Base-by-base conservation (phyloP, 2,888 invertebrate species). In the Eucera pruinosa region DNA sequence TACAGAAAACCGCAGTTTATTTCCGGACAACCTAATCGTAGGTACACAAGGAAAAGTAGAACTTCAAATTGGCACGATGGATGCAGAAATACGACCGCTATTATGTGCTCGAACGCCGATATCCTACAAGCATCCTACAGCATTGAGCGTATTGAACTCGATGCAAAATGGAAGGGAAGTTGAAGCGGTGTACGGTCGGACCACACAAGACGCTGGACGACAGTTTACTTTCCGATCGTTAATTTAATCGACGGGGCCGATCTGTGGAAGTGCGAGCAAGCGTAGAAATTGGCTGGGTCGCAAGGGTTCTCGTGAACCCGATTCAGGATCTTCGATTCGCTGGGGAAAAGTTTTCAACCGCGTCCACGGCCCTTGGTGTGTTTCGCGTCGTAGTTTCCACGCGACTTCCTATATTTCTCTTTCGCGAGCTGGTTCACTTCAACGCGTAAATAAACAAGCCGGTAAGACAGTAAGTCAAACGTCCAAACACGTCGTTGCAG, bases 401-500 rank as follows among this genome's bases (percentile, higher is more conserved):
- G 61, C 45, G 68, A 45, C 47, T 65, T 33, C 54, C 61, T 64
- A 66, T 78, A 74, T 82, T 78, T 80, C 78, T 69, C 71, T 67
- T 67, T 50, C 20, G 47, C 55, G 55, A 36, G 68, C 58, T 61
- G 71, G 66, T 75, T 64, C 69, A 58, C 66, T 67, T 61, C 57
- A 47, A 33, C 65, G 54, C 73, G 77, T 71, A 79, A 83, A 83
- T 83, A 83, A 79, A 79, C 83, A 76, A 71, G 55, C 50, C 71
- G 27, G 61, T 60, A 69, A 76, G 76, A 72, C 71, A 65, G 76
- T 79, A 81, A 83, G 79, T 83, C 83, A 81, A 83, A 81, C 71
- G 83, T 74, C 69, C 76, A 74, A 80, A 77, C 74, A 52, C 66
- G 61, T 75, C 74, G 82, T 54, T 68, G 78, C 71, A 80, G 71